Base-by-base conservation (phyloP, 1,140 invertebrate species). In the Cheumatopsyche charites region DNA sequence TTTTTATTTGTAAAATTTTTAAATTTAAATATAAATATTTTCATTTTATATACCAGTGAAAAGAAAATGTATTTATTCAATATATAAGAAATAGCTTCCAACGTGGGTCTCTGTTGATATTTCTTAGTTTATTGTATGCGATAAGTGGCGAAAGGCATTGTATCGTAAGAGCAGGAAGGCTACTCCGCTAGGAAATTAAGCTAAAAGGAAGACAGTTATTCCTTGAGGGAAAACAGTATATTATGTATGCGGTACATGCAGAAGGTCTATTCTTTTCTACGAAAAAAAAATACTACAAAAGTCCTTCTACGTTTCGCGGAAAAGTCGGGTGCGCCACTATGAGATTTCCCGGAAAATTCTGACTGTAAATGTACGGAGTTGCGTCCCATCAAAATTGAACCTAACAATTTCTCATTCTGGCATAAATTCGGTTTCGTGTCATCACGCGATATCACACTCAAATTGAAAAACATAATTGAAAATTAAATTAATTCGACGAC, bases 171-270 rank as follows among this genome's bases (percentile, higher is more conserved):
- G 52, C 23, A 45, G 15, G 25, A 26, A 1, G 42, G 68, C 12
- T 43, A 43, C 68, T 70, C 68, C 68, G 23, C 41, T 25, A 70
- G 68, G 68, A 70, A 70, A 70, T 70, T 70, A 70, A 70, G 58
- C 55, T 70, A 70, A 70, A 70, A 70, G 68, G 55, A n/a, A 62
- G 55, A 61, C 68, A 70, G n/a, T 23, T 70, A 62, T 62, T 70
- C 68, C 68, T 62, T 25, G 17, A 23, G 41, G 68, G 58, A 70
- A 19, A n/a, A 26, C 23, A 23, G 23, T 29, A 23, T 52, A 19
- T 52, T 52, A n/a, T 52, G 47, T 52, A 17, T 52, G 15, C 47
- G 15, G 47, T 52, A 5, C 9, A 7, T 11, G 9, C n/a, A 17
- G 19, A 17, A 52, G 47, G 19, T 52, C 19, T 52, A 36, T 36